phyloP scores from a whole-genome alignment of 2,113 vertebrate genomes.

The Microcebus ravelobensis region DNA sequence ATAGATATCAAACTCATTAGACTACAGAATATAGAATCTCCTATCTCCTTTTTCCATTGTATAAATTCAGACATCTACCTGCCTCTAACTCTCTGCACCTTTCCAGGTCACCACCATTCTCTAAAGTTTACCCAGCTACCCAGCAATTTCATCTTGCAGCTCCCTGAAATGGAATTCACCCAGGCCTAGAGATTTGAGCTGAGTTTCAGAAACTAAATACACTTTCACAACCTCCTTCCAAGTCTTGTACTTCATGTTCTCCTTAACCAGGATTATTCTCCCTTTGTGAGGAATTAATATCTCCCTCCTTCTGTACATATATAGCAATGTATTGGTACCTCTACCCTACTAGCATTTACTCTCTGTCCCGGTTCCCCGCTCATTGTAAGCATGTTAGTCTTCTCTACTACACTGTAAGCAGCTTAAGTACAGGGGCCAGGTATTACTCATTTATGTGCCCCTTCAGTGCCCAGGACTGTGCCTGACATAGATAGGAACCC shows the following conservation, averaged over 20 bases:
- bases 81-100: neutral
- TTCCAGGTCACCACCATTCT: neutral
- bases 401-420: neutral
- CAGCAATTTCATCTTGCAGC: neutral
- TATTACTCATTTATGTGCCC: neutral
- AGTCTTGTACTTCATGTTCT: conserved; percentile 7
- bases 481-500: neutral
- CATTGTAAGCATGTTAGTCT: neutral
- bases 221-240: neutral
- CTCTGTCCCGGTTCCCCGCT: neutral
- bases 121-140: neutral
- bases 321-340: neutral
- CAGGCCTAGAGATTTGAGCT: neutral
- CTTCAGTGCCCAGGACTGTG: neutral
- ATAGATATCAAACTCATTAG: neutral
- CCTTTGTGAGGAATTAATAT: neutral
- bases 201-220: neutral
- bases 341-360: neutral
- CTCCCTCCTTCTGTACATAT: neutral
- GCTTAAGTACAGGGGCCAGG: neutral
- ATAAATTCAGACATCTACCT: neutral
- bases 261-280: conserved; percentile 24
- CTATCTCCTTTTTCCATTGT: neutral
- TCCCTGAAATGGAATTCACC: conserved; percentile 36
- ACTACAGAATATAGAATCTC: neutral